Percentiles rank a stretch among this genome's conserved stretches.
phyloP scores from a whole-genome alignment of 92 coral and sea anemone species.

The Muricea muricata region DNA sequence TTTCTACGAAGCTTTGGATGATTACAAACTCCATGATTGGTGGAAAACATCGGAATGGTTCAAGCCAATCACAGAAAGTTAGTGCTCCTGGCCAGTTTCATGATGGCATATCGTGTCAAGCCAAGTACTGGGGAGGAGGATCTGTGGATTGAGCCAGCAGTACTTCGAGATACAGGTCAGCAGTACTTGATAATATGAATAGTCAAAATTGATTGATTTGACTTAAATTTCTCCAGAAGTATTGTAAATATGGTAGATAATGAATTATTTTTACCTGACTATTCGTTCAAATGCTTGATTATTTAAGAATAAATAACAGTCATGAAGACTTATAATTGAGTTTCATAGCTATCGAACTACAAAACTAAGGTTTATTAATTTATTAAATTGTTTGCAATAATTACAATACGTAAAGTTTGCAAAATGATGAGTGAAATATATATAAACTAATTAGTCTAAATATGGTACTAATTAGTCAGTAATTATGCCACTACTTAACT shows the following conservation, averaged over 20 bases:
- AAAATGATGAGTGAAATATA: no score
- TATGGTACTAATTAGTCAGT: background rate
- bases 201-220: background rate
- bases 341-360: no score
- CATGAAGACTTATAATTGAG: no score
- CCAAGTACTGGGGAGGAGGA: conserved; percentile 2
- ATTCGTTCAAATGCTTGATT: background rate
- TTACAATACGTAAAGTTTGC: no score
- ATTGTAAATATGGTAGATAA: background rate
- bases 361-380: no score
- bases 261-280: background rate
- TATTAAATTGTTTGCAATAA: no score
- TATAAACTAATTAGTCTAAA: no score
- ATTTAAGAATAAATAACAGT: no score
- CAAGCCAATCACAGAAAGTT: conserved; percentile 56
- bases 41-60: conserved; percentile 75
- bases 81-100: no score
- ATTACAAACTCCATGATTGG: conserved; percentile 68
- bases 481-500: background rate
- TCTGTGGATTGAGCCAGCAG: background rate
- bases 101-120: background rate
- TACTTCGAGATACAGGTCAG: background rate
- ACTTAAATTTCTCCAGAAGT: background rate
- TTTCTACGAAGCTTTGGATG: conserved; percentile 64
- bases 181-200: background rate